Base-by-base conservation (phyloP, 2,888 invertebrate species). In the Pogonocherus hispidulus region DNA sequence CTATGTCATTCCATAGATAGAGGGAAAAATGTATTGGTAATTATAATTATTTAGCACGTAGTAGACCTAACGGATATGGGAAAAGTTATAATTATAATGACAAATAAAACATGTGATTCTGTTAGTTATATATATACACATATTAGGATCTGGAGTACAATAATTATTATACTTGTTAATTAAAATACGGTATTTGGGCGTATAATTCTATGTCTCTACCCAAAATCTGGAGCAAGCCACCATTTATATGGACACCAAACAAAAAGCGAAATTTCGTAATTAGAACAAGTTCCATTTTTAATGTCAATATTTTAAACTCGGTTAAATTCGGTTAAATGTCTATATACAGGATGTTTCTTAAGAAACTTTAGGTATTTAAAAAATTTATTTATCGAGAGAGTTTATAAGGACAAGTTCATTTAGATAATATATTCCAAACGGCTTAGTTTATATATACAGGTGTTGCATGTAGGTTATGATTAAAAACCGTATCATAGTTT, bases 11-110 rank as follows among this genome's bases (percentile, higher is more conserved):
- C 52, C 44, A 32, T 62, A 41, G 41, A 60, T 69, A 54, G 67
- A 68, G 70, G 59, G 46, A 59, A 32, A 57, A 57, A 59, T 59
- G 23, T 47, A 59, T 27, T 78, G 74, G 73, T 79, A 80, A 80
- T 77, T 77, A 73, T 77, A 71, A 78, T 77, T 73, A 77, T 79
- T 82, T 83, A 81, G 80, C 79, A 81, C 80, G 68, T 77, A 16
- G 77, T 78, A 78, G 67, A 68, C 73, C 74, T 83, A 83, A 83
- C 83, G 84, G 84, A 79, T 74, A 77, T 76, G 73, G 69, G 78
- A 78, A 71, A 79, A 66, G 71, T 73, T 63, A 73, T 82, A 83
- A 84, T 83, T 79, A 72, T 70, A 77, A 76, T 73, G 65, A 75
- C 78, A 83, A 83, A 83, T 77, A 82, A 73, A 70, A 68, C 70